Base-by-base conservation (phyloP, 2,113 vertebrate species). In the Rhinoderma darwinii region DNA sequence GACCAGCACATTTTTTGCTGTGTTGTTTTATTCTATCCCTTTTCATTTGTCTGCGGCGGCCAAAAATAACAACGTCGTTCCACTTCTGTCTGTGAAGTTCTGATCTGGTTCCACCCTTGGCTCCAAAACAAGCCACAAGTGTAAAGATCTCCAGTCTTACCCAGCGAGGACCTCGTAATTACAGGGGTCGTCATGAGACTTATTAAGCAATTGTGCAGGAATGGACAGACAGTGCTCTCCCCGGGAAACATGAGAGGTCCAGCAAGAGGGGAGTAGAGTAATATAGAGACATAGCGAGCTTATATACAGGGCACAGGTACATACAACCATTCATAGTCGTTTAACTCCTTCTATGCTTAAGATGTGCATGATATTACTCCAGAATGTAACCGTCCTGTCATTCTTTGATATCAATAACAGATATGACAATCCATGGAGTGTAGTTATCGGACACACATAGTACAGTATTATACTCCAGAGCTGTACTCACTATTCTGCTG, bases 21-120 rank as follows among this genome's bases (percentile, higher is more conserved):
- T 30, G 73, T 47, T 47, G 41, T 44, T 75, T 75, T 43, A 11
- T 75, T 75, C 12, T 41, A 27, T 15, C 41, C 73, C 72, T 25
- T 75, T 47, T 35, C 22, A 44, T 75, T 47, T 27, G 0, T 22
- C 30, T 54, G 27, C 18, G 15, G n/a, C 30, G 1, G 27, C 76
- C 76, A 78, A 78, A 8, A 56, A 56, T 54, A 78, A 54, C 76
- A 78, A 20, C 27, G 3, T 18, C 9, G 44, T 17, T 37, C 43
- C 4, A 35, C 11, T 50, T 72, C 39, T 66, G 54, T 82, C 56
- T 41, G 79, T 59, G 1, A 47, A 66, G 56, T 66, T 82, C 79
- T 43, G 59, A 63, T 82, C 59, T 82, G 39, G 56, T 82, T 61
- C 54, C 79, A 82, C 79, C 79, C 79, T 82, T 82, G 79, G 79